Percentiles rank a stretch among this genome's conserved stretches.
phyloP scores from a whole-genome alignment of 92 coral and sea anemone species.

The Porites lobata region DNA sequence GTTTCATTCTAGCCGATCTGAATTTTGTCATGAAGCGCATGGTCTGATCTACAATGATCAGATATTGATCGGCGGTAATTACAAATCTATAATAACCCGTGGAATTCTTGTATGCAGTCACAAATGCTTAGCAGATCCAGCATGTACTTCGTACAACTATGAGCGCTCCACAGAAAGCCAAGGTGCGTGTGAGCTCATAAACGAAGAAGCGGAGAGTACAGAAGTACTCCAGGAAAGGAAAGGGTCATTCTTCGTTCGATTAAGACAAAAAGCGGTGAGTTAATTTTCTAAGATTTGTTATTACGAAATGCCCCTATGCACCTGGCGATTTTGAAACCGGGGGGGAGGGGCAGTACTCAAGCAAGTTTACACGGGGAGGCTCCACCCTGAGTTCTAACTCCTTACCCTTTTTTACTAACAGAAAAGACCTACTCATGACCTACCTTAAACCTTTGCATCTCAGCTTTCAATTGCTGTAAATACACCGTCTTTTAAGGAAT shows the following conservation, averaged over 20 bases:
- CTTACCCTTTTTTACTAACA: no score
- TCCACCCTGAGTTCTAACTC: no score
- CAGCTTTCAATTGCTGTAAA: no score
- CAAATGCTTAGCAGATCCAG: background rate
- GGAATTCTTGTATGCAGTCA: conserved; percentile 16
- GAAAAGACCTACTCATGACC: no score
- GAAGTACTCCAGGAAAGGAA: background rate
- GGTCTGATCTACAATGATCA: background rate
- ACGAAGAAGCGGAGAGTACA: background rate
- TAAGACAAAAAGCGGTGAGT: conserved; percentile 3
- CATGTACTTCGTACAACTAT: conserved; percentile 16
- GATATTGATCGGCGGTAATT: background rate
- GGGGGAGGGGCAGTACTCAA: no score
- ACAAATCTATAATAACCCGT: background rate
- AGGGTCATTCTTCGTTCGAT: conserved; percentile 7
- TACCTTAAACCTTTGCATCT: no score
- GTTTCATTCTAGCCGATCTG: background rate
- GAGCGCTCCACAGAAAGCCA: background rate
- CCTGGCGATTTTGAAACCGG: background rate
- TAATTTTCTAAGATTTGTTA: background rate
- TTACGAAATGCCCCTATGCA: background rate
- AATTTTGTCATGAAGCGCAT: no score
- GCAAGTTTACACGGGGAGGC: background rate
- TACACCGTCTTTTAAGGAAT: no score
- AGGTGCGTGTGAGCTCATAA: conserved; percentile 8